Percentiles rank a stretch among this genome's conserved stretches.
Conservation (phyloP, 2,113 vertebrate species). For the Prinia subflava region DNA sequence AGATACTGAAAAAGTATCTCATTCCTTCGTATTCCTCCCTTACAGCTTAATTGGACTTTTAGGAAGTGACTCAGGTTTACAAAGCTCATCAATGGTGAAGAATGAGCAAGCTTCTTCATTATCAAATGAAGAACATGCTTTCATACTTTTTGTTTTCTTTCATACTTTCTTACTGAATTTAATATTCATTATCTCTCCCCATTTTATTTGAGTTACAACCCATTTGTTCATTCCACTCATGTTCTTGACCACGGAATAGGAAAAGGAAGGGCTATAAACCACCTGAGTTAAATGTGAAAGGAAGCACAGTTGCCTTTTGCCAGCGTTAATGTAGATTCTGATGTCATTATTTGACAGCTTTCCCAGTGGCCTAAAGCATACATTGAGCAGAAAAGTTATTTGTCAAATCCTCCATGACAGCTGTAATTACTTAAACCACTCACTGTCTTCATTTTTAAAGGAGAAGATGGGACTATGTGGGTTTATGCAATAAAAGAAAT, state of each 20-base stretch:
- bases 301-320: constrained; percentile 21
- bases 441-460: neutral
- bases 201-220: neutral
- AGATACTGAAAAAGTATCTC: neutral
- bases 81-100: neutral
- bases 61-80: constrained; percentile 12
- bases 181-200: neutral
- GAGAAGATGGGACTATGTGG: neutral
- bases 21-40: neutral
- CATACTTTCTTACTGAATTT: neutral
- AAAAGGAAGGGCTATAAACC: neutral
- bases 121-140: neutral
- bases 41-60: neutral
- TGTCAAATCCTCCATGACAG: constrained; percentile 14
- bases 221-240: neutral
- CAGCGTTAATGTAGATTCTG: neutral
- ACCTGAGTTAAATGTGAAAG: neutral
- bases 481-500: neutral
- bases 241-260: neutral
- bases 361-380: constrained; percentile 34
- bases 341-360: constrained; percentile 36
- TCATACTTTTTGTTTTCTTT: neutral
- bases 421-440: neutral
- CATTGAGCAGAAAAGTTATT: constrained; percentile 2
- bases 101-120: neutral